Base-by-base conservation (phyloP, 1,140 invertebrate species). In the Rhopalosiphum maidis region DNA sequence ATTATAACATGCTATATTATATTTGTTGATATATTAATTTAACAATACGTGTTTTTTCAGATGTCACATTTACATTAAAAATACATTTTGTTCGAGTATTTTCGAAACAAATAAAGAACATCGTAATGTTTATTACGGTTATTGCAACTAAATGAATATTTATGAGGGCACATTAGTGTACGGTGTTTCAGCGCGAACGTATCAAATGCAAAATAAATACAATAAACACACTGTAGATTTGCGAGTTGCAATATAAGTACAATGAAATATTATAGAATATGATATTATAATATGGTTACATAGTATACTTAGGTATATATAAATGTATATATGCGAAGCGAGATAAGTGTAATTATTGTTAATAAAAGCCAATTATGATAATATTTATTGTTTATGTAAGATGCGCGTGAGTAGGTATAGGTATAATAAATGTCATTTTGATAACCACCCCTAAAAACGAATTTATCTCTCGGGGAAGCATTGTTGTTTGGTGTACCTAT, bases 331-430 rank as follows among this genome's bases (percentile, higher is more conserved):
- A n/a, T 5, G 0, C 18, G 0, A 11, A n/a, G 60, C 60, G 30
- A 77, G 60, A 77, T 77, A 77, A 77, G 11, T 35, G 15, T 77
- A 77, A 77, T 77, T 77, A 77, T 77, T n/a, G 30, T 77, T 77
- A 77, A 77, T 77, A 77, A 77, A 77, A 77, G 60, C 60, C 60
- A 77, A 77, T 77, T 77, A 77, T 77, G 60, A 35, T 77, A 77
- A 77, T 77, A 77, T 77, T 77, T 77, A n/a, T 77, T 77, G 60
- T 77, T 77, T 77, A 77, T 21, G 30, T 77, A 77, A 77, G 60
- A n/a, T 15, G 60, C 15, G 5, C n/a, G 60, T n/a, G 60, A 3
- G 30, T 77, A n/a, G 11, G 22, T 68, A 68, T 77, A 77, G 30
- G 30, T 77, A n/a, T 77, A 77, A 77, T 18, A 77, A 77, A 77